phyloP scores from a whole-genome alignment of 35 echinoderm and acorn worm species.

The Anneissia japonica region DNA sequence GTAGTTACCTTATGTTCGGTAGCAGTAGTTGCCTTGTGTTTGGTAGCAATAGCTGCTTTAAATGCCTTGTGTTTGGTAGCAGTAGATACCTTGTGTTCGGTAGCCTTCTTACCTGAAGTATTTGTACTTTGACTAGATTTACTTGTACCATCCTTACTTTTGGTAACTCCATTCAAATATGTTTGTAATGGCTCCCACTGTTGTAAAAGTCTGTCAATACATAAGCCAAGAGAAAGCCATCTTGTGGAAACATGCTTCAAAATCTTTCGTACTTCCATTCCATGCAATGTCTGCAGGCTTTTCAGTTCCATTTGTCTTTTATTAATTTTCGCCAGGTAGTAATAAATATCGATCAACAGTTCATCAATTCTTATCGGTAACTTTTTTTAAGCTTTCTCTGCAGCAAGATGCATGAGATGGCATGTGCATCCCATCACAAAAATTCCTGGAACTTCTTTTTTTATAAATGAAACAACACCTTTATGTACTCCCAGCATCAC shows the following conservation, averaged over 20 bases:
- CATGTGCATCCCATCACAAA: slow-evolving; percentile 33
- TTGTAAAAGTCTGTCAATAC: slow-evolving; percentile 10
- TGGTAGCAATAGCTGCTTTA: no score
- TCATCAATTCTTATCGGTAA: slow-evolving; percentile 44
- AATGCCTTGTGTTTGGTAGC: no score
- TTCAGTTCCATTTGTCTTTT: slow-evolving; percentile 8
- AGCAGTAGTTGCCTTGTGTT: no score
- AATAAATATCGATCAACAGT: slow-evolving; percentile 42
- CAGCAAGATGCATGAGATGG: slow-evolving; percentile 34
- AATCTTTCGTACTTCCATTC: slow-evolving; percentile 26
- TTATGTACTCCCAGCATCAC: slow-evolving; percentile 35
- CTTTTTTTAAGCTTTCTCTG: slow-evolving; percentile 28
- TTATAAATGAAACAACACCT: slow-evolving; percentile 39
- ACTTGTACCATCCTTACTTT: no score
- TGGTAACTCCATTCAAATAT: slow-evolving; percentile 3
- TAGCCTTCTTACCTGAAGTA: no score
- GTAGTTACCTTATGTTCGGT: no score
- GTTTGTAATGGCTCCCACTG: slow-evolving; percentile 25
- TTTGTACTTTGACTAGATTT: no score
- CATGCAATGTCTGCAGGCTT: slow-evolving; percentile 20
- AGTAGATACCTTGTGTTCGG: no score
- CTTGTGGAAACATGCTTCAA: slow-evolving; percentile 33
- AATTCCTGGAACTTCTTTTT: slow-evolving; percentile 11
- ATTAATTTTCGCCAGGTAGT: slow-evolving; percentile 37
- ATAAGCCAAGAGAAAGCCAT: slow-evolving; percentile 26